Percentiles rank a stretch among this genome's conserved stretches.
Conservation (phyloP, 2,113 vertebrate species). For the Lampris incognitus region DNA sequence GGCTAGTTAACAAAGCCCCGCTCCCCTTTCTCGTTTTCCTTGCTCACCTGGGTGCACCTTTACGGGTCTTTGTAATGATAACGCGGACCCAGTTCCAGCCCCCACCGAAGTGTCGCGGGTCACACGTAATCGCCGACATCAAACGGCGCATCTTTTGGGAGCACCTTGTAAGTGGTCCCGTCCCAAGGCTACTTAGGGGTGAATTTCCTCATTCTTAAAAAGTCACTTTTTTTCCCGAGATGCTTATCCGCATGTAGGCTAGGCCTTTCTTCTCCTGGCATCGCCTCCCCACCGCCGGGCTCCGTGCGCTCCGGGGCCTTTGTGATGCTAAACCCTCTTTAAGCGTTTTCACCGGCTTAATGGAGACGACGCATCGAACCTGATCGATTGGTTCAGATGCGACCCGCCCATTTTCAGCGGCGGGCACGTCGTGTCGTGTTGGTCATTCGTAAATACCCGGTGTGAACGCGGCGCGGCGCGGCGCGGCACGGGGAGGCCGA, state of each 20-base stretch:
- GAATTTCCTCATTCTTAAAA: conserved; percentile 50
- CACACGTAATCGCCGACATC: conserved; percentile 65
- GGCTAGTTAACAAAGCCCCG: conserved; percentile 61
- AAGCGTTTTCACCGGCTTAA: not conserved
- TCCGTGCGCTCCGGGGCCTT: conserved; percentile 13
- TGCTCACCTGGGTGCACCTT: conserved; percentile 57
- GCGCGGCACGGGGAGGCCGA: too few relatives aligned
- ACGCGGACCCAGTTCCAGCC: conserved; percentile 38
- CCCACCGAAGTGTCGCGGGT: conserved; percentile 41
- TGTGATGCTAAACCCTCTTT: conserved; percentile 38
- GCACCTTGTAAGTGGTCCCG: conserved; percentile 54
- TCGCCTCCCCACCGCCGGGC: conserved; percentile 24
- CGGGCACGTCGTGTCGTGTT: too few relatives aligned
- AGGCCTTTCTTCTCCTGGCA: conserved; percentile 21
- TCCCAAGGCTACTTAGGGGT: conserved; percentile 46
- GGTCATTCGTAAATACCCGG: too few relatives aligned
- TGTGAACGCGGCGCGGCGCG: too few relatives aligned
- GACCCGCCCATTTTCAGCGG: not conserved
- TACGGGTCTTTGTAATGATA: conserved; percentile 71
- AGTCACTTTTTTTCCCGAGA: conserved; percentile 26
- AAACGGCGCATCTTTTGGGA: conserved; percentile 53
- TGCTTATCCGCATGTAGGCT: conserved; percentile 48
- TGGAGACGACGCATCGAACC: not conserved
- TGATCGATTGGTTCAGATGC: not conserved
- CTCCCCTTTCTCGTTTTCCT: conserved; percentile 50